Conservation (phyloP, 2,113 vertebrate species). For the Daboia siamensis region DNA sequence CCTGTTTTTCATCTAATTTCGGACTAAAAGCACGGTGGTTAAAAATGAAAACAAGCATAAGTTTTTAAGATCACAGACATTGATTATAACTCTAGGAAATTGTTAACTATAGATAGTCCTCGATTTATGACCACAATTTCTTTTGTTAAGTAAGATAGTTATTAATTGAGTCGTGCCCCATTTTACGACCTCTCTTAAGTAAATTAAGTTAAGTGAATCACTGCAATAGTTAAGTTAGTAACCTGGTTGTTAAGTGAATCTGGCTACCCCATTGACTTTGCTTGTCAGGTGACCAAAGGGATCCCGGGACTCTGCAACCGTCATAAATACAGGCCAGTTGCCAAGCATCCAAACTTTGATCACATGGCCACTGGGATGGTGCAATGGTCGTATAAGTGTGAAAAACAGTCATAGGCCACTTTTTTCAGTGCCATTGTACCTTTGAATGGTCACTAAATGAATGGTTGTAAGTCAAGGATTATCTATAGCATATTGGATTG, state of each 20-base stretch:
- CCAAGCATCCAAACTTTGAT: background rate
- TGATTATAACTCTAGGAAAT: no score
- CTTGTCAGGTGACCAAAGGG: background rate
- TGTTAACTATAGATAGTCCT: background rate
- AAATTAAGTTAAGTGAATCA: background rate
- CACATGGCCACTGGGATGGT: background rate
- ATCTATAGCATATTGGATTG: background rate
- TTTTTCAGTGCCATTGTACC: background rate
- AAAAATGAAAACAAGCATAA: background rate
- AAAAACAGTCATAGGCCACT: background rate
- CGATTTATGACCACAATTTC: background rate
- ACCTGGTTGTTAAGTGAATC: no score
- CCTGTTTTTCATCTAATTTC: background rate
- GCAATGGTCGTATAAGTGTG: background rate
- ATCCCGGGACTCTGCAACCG: background rate
- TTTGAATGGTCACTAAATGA: background rate
- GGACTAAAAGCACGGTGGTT: background rate
- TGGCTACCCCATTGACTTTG: no score
- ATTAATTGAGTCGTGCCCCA: background rate
- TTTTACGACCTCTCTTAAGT: background rate
- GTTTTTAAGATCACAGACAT: background rate
- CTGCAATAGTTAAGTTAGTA: background rate
- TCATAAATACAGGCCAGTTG: background rate
- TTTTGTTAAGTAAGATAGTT: background rate
- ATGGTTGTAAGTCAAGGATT: background rate